These are phyloP conservation scores for Chelonoidis abingdonii DNA, from an alignment of 2,113 vertebrate genomes.

Conservation along the genomic window DNA sequence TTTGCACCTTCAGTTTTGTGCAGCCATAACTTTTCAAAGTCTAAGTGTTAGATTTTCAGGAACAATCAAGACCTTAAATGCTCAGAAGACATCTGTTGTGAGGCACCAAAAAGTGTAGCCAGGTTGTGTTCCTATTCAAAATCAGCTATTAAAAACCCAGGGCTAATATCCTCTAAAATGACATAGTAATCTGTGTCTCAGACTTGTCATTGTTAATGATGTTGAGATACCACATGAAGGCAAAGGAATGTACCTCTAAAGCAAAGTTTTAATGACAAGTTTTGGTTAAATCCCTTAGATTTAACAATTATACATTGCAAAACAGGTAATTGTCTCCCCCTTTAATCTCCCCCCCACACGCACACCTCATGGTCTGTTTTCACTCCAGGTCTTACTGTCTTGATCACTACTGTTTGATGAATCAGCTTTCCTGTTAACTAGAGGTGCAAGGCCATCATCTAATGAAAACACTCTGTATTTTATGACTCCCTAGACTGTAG, in stretches of 20 bases:
- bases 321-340: conserved; percentile 3
- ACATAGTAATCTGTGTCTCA: not conserved
- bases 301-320: conserved; percentile 38
- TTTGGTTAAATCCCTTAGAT: conserved; percentile 38
- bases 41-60: not conserved
- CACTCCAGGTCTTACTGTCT: conserved; percentile 49
- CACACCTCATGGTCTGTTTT: conserved; percentile 38
- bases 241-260: not conserved
- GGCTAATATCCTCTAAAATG: not conserved
- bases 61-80: not conserved
- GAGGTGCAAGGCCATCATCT: conserved; percentile 78
- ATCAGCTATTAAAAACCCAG: not conserved
- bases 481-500: conserved; percentile 80
- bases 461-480: conserved; percentile 83
- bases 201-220: not conserved
- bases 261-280: conserved; percentile 29
- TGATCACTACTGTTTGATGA: conserved; percentile 76
- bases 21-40: not conserved
- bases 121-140: not conserved
- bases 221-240: not conserved
- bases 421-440: conserved; percentile 81
- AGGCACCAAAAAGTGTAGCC: not conserved
- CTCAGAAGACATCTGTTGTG: not conserved
- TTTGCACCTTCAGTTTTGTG: not conserved
- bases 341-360: no score